Base-by-base conservation (phyloP, 1,140 invertebrate species). In the Pseudomyrmex gracilis region DNA sequence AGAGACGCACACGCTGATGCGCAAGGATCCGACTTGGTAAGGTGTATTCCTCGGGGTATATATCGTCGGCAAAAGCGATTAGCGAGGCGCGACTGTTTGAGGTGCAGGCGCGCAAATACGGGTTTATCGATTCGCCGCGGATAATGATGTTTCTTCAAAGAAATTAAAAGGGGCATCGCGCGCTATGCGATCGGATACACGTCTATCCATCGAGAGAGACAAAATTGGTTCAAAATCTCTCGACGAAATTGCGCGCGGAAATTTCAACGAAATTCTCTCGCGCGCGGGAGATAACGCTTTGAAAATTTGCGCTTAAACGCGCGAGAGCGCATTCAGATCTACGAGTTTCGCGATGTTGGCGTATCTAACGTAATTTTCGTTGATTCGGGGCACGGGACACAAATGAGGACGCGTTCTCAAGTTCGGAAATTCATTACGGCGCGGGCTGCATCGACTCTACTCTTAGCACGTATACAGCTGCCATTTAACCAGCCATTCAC, bases 11-110 rank as follows among this genome's bases (percentile, higher is more conserved):
- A 63, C 22, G 34, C 43, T 66, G 71, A 68, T 61, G 55, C 51
- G 15, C 20, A 13, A 24, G 71, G 66, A 83, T 71, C 53, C 45
- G 53, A 78, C 76, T 78, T 78, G 74, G 74, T 47, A 49, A 34
- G 67, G 76, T 80, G 68, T 73, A 87, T 82, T 85, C 73, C 76
- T 80, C 47, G 64, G 83, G 76, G 76, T 90, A 82, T 88, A 86
- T 88, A 89, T 86, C 85, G 87, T 89, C 67, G 43, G 47, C 45
- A 49, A 85, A 85, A 85, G 78, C 78, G 51, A 85, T 85, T 85
- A 76, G 82, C 78, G 20, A 80, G 66, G 66, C 76, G 66, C 76
- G 66, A 80, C 53, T 80, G 66, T 80, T 67, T 63, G 70, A 68
- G 73, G 66, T 55, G 80, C 73, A 76, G 70, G 53, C 73, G 45